These are phyloP conservation scores for Drosophila eugracilis DNA, from an alignment of 1,140 invertebrate species.

Conservation along the genomic window DNA sequence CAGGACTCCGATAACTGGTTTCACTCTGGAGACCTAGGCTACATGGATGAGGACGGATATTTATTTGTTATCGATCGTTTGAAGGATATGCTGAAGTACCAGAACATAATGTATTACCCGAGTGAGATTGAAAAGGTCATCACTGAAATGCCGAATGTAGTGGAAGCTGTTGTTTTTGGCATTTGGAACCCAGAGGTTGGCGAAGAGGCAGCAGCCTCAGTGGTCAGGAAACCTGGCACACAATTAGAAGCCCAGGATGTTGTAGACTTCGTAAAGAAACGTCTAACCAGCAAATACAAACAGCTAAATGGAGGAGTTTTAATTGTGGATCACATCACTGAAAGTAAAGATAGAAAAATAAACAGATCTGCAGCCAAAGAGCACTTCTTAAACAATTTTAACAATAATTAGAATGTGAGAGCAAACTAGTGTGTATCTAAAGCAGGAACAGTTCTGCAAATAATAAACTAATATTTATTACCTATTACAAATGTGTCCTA, in stretches of 20 bases:
- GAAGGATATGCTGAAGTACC: slow-evolving; percentile 91
- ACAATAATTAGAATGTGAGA: not conserved
- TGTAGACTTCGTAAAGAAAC: slow-evolving; percentile 34
- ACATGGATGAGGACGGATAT: slow-evolving; percentile 87
- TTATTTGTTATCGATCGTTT: slow-evolving; percentile 89
- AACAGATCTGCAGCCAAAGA: slow-evolving; percentile 16
- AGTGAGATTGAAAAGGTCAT: slow-evolving; percentile 51
- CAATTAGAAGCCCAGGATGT: slow-evolving; percentile 38
- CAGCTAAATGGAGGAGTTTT: not conserved
- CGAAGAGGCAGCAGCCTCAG: slow-evolving; percentile 46
- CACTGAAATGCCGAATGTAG: slow-evolving; percentile 32
- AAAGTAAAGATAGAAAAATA: not conserved
- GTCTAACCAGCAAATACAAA: slow-evolving; percentile 44
- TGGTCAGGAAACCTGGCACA: slow-evolving; percentile 17
- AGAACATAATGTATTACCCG: slow-evolving; percentile 59
- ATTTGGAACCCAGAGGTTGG: slow-evolving; percentile 30
- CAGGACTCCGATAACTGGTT: slow-evolving; percentile 88
- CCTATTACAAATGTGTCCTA: too few relatives aligned
- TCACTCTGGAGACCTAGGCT: slow-evolving; percentile 89
- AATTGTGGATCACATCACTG: not conserved
- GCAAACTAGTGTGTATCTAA: too few relatives aligned
- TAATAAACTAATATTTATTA: too few relatives aligned
- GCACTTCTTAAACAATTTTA: slow-evolving; percentile 8
- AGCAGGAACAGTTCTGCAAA: too few relatives aligned
- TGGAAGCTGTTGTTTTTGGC: slow-evolving; percentile 56